Conservation (phyloP, 2,797 vertebrate genomes). For the Parauchenoglanis ngamensis region DNA sequence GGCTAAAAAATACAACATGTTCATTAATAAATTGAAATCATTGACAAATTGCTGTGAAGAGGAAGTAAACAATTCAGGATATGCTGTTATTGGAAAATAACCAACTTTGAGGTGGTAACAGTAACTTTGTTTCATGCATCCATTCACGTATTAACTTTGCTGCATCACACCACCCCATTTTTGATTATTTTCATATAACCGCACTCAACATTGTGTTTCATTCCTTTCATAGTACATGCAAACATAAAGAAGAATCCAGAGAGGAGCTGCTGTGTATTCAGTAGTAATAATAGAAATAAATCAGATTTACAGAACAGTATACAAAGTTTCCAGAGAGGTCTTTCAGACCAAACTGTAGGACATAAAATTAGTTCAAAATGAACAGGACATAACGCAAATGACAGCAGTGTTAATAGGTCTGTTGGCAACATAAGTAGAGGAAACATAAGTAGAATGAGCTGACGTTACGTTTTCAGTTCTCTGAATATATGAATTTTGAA, state of each 20-base stretch:
- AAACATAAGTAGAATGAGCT: background rate
- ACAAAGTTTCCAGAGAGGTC: background rate
- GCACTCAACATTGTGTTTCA: background rate
- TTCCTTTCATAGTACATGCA: background rate
- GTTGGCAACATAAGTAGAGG: background rate
- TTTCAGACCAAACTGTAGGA: background rate
- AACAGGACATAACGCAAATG: background rate
- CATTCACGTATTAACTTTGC: too few relatives aligned
- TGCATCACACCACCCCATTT: background rate
- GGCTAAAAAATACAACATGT: background rate
- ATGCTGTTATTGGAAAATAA: background rate
- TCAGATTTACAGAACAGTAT: background rate
- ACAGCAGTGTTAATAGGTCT: background rate
- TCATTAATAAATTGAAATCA: background rate
- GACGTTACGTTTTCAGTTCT: background rate
- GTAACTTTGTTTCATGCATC: background rate
- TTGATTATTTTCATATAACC: background rate
- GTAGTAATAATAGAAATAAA: background rate
- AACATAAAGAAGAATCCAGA: background rate
- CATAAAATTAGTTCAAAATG: background rate
- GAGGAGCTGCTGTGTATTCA: background rate
- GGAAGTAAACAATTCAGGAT: background rate
- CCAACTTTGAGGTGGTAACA: background rate
- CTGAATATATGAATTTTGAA: background rate
- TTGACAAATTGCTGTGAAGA: background rate